Evolutionary conservation across 1,140 invertebrate genomes (phyloP).

Genomic region (Euglossa dilemma): DNA sequence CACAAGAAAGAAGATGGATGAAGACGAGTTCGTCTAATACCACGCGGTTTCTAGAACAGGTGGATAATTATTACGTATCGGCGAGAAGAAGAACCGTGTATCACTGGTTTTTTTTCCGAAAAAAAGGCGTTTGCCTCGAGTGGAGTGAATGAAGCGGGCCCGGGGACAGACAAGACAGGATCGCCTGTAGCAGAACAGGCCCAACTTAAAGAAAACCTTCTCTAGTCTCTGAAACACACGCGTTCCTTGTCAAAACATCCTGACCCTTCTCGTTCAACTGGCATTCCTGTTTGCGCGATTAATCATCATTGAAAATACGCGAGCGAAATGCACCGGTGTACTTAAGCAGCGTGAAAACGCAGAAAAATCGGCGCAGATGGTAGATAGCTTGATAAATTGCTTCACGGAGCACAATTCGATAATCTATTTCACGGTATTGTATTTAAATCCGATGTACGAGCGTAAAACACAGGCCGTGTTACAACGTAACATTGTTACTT

Average conservation of each 20-base stretch:
- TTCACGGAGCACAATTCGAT: conserved; percentile 3
- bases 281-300: neutral
- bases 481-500: neutral
- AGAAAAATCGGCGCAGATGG: neutral
- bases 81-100: no score
- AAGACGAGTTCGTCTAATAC: no score
- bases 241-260: neutral
- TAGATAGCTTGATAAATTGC: conserved; percentile 13
- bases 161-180: no score
- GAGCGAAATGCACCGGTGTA: neutral
- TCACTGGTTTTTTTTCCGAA: no score
- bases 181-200: no score
- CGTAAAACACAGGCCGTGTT: neutral
- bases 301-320: neutral
- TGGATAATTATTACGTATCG: no score
- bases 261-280: neutral
- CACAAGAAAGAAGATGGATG: no score
- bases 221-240: neutral
- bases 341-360: neutral
- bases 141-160: no score
- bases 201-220: no score
- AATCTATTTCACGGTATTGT: conserved; percentile 9
- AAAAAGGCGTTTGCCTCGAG: no score
- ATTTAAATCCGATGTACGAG: neutral
- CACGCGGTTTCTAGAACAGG: no score